phyloP scores from a whole-genome alignment of 2,113 vertebrate species.

The Aptenodytes forsteri region DNA sequence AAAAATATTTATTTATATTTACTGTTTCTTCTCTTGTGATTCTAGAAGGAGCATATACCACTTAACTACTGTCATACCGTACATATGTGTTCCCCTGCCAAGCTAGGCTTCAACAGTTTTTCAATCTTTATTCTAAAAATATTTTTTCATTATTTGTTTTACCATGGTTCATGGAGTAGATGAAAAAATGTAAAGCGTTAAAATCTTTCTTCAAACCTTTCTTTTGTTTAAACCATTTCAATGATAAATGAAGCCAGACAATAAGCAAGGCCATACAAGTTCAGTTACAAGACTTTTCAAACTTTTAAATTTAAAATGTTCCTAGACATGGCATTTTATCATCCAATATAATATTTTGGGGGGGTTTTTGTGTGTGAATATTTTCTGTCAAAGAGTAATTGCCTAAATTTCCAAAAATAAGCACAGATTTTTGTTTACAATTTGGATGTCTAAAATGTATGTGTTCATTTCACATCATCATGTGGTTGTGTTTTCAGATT shows the following conservation, averaged over 20 bases:
- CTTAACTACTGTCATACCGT: neutral
- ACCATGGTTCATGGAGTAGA: neutral
- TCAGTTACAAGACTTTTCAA: neutral
- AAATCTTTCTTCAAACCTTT: neutral
- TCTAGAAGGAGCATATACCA: neutral
- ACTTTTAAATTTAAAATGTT: neutral
- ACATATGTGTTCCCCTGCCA: neutral
- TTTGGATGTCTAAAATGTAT: neutral
- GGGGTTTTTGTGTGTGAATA: neutral
- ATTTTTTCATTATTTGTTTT: neutral
- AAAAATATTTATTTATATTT: neutral
- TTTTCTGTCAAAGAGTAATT: neutral
- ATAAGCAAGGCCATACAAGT: neutral
- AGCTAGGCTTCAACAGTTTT: neutral
- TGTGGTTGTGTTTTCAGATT: neutral
- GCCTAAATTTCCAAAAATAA: neutral
- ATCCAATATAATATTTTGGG: neutral
- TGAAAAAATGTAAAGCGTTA: neutral
- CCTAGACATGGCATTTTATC: neutral
- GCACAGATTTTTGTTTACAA: neutral
- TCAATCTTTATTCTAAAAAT: neutral
- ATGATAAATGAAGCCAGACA: neutral
- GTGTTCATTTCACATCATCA: neutral
- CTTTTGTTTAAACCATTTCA: neutral
- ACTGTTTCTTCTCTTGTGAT: neutral